These are phyloP conservation scores for Campoplex nolae DNA, from an alignment of 2,888 invertebrate genomes.

Conservation along the genomic window DNA sequence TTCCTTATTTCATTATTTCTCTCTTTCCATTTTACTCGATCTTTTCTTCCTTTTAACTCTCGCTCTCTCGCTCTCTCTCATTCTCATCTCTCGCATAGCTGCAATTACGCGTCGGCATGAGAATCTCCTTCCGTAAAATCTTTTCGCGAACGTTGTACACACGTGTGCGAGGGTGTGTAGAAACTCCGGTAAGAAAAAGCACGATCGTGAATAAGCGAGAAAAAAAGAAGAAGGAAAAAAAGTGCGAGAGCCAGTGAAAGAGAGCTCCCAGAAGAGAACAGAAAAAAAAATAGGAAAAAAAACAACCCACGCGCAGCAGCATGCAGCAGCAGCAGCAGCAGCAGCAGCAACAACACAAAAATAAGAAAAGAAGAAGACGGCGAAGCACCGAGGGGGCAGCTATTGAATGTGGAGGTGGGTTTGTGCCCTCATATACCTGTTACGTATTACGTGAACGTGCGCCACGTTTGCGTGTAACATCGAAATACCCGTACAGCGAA, in stretches of 20 bases:
- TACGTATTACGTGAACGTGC: constrained; percentile 80
- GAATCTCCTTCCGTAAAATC: constrained; percentile 70
- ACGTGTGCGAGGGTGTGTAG: constrained; percentile 64
- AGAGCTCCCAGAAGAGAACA: constrained; percentile 27
- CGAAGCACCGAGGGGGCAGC: constrained; percentile 3
- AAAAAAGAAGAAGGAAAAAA: constrained; percentile 29
- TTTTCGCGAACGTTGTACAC: background rate
- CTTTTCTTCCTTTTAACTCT: constrained; percentile 40
- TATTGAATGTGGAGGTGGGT: constrained; percentile 59
- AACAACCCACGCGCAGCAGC: background rate
- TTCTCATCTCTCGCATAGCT: constrained; percentile 29
- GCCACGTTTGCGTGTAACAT: constrained; percentile 80
- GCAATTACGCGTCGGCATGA: constrained; percentile 68
- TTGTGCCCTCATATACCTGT: constrained; percentile 70
- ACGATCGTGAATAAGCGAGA: constrained; percentile 20
- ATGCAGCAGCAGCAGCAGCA: background rate
- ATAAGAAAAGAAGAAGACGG: constrained; percentile 44
- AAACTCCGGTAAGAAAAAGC: constrained; percentile 25
- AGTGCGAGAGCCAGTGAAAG: constrained; percentile 32
- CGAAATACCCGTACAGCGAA: constrained; percentile 62
- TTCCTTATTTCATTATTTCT: background rate
- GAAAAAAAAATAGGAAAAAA: constrained; percentile 33
- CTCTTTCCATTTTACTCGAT: background rate
- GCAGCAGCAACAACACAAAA: constrained; percentile 1
- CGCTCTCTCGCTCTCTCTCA: constrained; percentile 43